These are phyloP conservation scores for Epinotia bilunana DNA, from an alignment of 2,888 invertebrate genomes.

Conservation along the genomic window DNA sequence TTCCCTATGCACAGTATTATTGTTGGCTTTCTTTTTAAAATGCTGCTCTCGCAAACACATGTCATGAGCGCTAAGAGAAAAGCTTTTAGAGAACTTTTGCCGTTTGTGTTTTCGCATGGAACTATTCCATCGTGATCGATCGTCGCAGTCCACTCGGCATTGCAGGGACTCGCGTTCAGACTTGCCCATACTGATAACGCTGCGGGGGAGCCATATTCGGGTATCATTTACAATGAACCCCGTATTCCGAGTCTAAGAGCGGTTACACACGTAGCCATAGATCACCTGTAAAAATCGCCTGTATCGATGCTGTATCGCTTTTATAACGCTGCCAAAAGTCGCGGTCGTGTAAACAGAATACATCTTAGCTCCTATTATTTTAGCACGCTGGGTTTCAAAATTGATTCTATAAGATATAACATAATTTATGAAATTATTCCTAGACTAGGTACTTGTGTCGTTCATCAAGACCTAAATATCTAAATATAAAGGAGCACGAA, in stretches of 20 bases:
- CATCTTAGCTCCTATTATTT: background rate
- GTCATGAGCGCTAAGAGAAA: conserved; percentile 3
- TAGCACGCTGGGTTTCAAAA: background rate
- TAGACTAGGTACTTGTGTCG: background rate
- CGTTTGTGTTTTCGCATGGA: conserved; percentile 22
- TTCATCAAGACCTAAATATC: conserved; percentile 9
- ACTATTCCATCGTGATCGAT: conserved; percentile 34
- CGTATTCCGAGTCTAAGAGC: no score
- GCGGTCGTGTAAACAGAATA: background rate
- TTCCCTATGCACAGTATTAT: background rate
- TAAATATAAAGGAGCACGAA: conserved; percentile 24
- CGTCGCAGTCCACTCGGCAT: conserved; percentile 24
- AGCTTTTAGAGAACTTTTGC: conserved; percentile 1
- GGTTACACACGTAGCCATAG: no score
- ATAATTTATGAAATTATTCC: background rate
- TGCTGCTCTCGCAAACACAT: background rate
- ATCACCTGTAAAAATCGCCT: no score
- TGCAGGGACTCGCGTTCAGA: conserved; percentile 10
- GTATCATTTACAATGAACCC: background rate
- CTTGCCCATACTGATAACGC: conserved; percentile 4
- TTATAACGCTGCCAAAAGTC: no score
- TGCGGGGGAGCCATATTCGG: background rate
- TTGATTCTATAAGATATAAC: background rate
- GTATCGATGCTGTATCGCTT: no score
- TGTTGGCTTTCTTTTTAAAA: background rate